These are phyloP conservation scores for Drosophila serrata DNA, from an alignment of 1,140 invertebrate species.

Conservation along the genomic window DNA sequence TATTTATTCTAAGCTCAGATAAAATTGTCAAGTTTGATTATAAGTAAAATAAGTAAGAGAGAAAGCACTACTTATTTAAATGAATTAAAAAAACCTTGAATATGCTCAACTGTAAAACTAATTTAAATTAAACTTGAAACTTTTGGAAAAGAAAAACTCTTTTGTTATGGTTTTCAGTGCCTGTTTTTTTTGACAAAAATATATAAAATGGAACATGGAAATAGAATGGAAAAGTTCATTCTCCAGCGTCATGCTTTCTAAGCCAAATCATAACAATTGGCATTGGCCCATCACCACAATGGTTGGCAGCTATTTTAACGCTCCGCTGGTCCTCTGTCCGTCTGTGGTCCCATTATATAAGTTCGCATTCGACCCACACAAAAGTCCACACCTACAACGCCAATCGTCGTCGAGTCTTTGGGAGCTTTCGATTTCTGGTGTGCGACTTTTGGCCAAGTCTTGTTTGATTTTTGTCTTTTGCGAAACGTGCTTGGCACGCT, in stretches of 20 bases:
- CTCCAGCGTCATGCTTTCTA: conserved; percentile 54
- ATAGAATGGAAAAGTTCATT: conserved; percentile 28
- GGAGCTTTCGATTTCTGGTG: conserved; percentile 49
- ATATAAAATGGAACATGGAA: background rate
- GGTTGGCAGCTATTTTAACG: conserved; percentile 65
- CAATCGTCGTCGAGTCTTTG: conserved; percentile 8
- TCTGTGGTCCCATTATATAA: conserved; percentile 57
- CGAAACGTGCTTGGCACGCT: conserved; percentile 78
- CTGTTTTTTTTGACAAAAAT: background rate
- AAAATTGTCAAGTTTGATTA: background rate
- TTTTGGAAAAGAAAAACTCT: background rate
- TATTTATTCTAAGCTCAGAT: too few species aligned
- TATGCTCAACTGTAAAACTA: background rate
- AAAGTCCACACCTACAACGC: conserved; percentile 47
- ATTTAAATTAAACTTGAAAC: background rate
- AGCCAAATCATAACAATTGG: conserved; percentile 41
- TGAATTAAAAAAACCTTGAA: background rate
- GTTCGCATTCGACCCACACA: conserved; percentile 25
- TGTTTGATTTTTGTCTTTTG: conserved; percentile 48
- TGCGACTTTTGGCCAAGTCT: conserved; percentile 47
- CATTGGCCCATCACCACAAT: conserved; percentile 41
- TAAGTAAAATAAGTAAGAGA: background rate
- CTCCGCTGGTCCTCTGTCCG: conserved; percentile 45
- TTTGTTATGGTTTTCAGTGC: conserved; percentile 7
- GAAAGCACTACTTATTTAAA: background rate